Evolutionary conservation across 2,888 invertebrate genomes (phyloP).

Genomic region (Volucella bombylans): DNA sequence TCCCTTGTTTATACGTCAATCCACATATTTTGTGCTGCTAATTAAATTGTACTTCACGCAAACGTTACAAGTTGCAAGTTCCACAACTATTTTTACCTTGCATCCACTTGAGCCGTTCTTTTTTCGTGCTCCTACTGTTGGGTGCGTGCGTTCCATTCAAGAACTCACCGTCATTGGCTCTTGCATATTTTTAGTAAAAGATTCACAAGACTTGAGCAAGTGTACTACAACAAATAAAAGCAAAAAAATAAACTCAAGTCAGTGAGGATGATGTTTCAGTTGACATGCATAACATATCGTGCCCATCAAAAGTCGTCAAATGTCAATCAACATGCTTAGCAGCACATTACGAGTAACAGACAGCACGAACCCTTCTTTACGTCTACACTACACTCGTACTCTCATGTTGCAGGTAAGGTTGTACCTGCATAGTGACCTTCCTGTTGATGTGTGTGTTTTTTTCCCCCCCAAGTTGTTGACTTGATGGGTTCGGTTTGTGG

Average conservation of each 20-base stretch:
- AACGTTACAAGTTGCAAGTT: conserved; percentile 47
- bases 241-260: conserved; percentile 54
- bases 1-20: conserved; percentile 67
- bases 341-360: conserved; percentile 59
- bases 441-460: conserved; percentile 50
- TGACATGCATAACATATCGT: conserved; percentile 75
- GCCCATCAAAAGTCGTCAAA: conserved; percentile 78
- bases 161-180: conserved; percentile 52
- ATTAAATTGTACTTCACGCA: conserved; percentile 74
- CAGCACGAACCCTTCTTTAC: conserved; percentile 67
- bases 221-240: conserved; percentile 18
- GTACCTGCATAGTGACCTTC: conserved; percentile 56
- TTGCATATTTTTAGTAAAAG: conserved; percentile 70
- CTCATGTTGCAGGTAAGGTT: conserved; percentile 49
- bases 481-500: conserved; percentile 2
- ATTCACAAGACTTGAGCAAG: conserved; percentile 24
- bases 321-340: conserved; percentile 77
- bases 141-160: conserved; percentile 50
- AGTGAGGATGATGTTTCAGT: conserved; percentile 63
- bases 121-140: conserved; percentile 5
- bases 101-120: conserved; percentile 23
- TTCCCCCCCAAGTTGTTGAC: neutral
- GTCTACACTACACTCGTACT: conserved; percentile 3
- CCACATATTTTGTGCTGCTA: conserved; percentile 69
- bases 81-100: conserved; percentile 65